These are phyloP conservation scores for Trogon surrucura DNA, from an alignment of 2,113 vertebrate genomes.

Conservation along the genomic window DNA sequence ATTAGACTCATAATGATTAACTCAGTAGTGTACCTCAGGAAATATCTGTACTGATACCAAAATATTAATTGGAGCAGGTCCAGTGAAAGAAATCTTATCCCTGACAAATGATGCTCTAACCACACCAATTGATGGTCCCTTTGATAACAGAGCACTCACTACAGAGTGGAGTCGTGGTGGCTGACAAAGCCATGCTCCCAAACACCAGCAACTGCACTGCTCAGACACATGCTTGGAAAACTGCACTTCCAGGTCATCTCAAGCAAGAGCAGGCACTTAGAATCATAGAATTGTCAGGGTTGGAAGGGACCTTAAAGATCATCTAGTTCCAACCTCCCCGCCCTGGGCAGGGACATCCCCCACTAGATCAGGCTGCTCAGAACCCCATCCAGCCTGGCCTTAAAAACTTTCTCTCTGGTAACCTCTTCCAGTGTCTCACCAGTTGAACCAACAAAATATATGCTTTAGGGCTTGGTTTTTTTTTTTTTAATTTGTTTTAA, in stretches of 20 bases:
- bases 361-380: too few species aligned
- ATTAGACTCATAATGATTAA: not conserved
- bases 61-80: not conserved
- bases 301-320: too few species aligned
- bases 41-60: not conserved
- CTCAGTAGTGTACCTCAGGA: not conserved
- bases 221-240: not conserved
- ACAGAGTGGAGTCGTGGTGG: not conserved
- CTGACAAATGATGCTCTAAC: not conserved
- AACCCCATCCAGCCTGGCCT: too few species aligned
- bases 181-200: not conserved
- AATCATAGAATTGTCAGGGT: too few species aligned
- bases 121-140: not conserved
- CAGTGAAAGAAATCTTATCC: not conserved
- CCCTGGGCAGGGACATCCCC: too few species aligned
- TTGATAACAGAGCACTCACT: rapidly evolving
- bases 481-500: not conserved
- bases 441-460: not conserved
- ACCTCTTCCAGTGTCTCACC: too few species aligned
- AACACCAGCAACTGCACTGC: not conserved
- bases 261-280: not conserved
- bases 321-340: too few species aligned
- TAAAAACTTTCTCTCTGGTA: too few species aligned
- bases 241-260: not conserved
- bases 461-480: too few species aligned